Evolutionary conservation across 2,113 vertebrate genomes (phyloP), one percentile per base, ranked within the genome.

Genomic region (Apteryx owenii): DNA sequence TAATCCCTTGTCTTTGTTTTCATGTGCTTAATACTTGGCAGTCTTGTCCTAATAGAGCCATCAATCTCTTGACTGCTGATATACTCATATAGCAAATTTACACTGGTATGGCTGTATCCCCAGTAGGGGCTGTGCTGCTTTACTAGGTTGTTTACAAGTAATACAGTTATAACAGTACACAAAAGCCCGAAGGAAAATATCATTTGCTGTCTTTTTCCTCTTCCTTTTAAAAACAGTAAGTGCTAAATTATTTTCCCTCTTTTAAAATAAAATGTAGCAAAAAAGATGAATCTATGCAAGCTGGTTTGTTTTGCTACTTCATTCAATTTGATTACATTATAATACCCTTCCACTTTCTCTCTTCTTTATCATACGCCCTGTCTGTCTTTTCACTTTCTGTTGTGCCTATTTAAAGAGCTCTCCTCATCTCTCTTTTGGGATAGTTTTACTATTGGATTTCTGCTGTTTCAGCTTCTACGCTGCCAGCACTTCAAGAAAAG

Each of bases 401-500:
- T 79, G 42, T 76, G 28, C 51, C 80, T 84, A 10, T 78, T 90
- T 75, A 68, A 83, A 36, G 69, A 71, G 38, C 46, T 21, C 6
- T 6, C 16, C 90, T 86, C 56, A 40, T 72, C 36, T 76, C 36
- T 86, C 80, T 91, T 90, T 61, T 89, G 91, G 91, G 89, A 93
- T 51, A 28, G 12, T 40, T 58, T 91, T 56, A 89, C n/a, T 85
- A 51, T 62, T 88, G 58, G 17, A 48, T 94, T 94, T 89, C 33
- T 91, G 84, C 87, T 80, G 70, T 72, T 91, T 85, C 87, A 89
- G 75, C 85, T 93, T 88, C 71, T 87, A 29, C 28, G 29, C 77
- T 91, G 84, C 9, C 10, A 1, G n/a, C 85, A 28, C 62, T 56
- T 95, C 87, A 85, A 38, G 70, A 62, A 72, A 80, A 91, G 62